These are phyloP conservation scores for Triplophysa yarkandensis DNA, from an alignment of 2,797 vertebrate genomes.

Conservation along the genomic window DNA sequence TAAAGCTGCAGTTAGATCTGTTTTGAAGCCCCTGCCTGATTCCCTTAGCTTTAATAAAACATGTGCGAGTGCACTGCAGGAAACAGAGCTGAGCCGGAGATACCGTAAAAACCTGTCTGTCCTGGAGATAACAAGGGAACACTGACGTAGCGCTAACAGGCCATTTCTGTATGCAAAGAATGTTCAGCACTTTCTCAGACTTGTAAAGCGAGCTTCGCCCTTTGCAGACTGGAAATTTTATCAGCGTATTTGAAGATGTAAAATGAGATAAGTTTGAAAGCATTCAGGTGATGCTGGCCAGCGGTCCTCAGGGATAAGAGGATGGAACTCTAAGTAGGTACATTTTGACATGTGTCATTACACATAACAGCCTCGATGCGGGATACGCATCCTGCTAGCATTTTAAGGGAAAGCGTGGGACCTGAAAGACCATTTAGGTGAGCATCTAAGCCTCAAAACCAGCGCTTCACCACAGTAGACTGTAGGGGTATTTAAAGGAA, in stretches of 20 bases:
- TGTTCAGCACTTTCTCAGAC: conserved; percentile 51
- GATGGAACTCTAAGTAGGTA: background rate
- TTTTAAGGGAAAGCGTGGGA: background rate
- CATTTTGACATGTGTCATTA: conserved; percentile 31
- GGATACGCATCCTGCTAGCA: background rate
- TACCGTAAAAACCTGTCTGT: conserved; percentile 52
- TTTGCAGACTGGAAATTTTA: conserved; percentile 22
- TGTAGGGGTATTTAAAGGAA: too few relatives aligned
- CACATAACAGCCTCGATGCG: conserved; percentile 13
- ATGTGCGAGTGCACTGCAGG: conserved; percentile 35
- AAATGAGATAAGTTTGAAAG: conserved; percentile 33
- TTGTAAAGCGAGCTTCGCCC: conserved; percentile 22
- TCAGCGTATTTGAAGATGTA: conserved; percentile 14
- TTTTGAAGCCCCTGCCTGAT: conserved; percentile 51
- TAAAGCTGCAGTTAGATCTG: conserved; percentile 34
- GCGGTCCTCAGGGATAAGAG: conserved; percentile 8
- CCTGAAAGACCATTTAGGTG: background rate
- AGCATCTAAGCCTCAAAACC: too few relatives aligned
- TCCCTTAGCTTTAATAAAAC: conserved; percentile 60
- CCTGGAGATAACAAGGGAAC: conserved; percentile 52
- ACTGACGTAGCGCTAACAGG: conserved; percentile 56
- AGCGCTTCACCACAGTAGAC: too few relatives aligned
- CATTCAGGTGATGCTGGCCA: background rate
- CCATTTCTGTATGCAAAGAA: conserved; percentile 49
- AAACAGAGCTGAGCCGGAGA: conserved; percentile 35